Evolutionary conservation across 2,797 vertebrate species (phyloP).

Genomic region (Spea hammondii): DNA sequence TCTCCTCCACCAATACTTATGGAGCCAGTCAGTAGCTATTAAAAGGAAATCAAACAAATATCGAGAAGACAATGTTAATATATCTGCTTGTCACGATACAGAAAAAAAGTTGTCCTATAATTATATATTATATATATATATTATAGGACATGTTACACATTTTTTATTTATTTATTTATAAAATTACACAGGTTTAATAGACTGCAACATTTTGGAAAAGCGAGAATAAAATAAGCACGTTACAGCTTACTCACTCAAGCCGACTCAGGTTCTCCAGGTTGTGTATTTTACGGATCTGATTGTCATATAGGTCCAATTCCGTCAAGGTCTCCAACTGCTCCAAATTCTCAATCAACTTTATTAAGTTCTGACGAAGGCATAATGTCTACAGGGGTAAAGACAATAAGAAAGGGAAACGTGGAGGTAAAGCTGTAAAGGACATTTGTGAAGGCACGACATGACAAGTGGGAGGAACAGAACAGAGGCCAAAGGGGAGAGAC

Average conservation of each 20-base stretch:
- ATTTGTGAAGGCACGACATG: neutral
- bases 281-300: conserved; percentile 93
- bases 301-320: conserved; percentile 96
- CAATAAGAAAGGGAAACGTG: neutral
- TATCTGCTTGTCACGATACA: too few relatives aligned
- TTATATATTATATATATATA: too few relatives aligned
- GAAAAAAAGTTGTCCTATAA: too few relatives aligned
- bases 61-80: too few relatives aligned
- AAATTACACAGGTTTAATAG: too few relatives aligned
- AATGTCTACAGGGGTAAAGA: conserved; percentile 76
- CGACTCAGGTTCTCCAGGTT: conserved; percentile 85
- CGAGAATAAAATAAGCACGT: too few relatives aligned
- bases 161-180: too few relatives aligned
- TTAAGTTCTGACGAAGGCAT: conserved; percentile 93
- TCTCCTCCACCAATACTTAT: too few relatives aligned
- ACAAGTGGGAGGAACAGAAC: neutral
- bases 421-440: neutral
- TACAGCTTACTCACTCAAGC: conserved; percentile 80
- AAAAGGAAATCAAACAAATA: too few relatives aligned
- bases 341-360: conserved; percentile 93
- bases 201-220: too few relatives aligned
- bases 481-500: neutral
- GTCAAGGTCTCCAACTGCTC: conserved; percentile 78
- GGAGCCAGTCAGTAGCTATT: too few relatives aligned
- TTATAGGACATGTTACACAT: too few relatives aligned